A percentile compares a stretch with the other conserved stretches of the same genome.
These are phyloP conservation scores for Druon quercuslanigerum DNA, from an alignment of 1,140 invertebrate genomes.

Conservation along the genomic window DNA sequence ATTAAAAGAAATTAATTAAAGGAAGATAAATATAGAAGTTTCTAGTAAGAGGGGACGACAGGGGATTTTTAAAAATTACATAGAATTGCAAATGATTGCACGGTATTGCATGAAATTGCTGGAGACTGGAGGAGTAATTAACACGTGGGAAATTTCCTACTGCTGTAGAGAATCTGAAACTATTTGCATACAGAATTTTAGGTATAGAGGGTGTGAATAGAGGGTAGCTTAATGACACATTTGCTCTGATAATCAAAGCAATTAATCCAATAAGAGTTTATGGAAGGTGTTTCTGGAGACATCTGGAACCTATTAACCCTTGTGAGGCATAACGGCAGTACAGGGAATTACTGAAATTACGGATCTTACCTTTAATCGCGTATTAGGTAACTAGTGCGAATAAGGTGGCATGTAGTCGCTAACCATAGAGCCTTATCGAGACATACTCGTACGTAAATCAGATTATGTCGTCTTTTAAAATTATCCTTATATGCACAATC, in stretches of 20 bases:
- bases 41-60: too few species aligned
- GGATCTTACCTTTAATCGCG: slow-evolving; percentile 10
- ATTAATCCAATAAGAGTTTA: background rate
- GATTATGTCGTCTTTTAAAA: slow-evolving; percentile 11
- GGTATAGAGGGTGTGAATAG: too few species aligned
- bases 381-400: slow-evolving; percentile 25
- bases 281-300: background rate
- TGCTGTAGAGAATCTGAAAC: too few species aligned
- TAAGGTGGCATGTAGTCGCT: slow-evolving; percentile 13
- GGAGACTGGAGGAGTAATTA: too few species aligned
- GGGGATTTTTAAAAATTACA: too few species aligned
- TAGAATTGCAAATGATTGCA: too few species aligned
- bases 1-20: too few species aligned
- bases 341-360: slow-evolving; percentile 26
- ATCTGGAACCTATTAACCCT: slow-evolving; percentile 21
- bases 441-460: slow-evolving; percentile 28
- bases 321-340: background rate
- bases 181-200: too few species aligned
- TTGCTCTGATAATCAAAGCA: background rate
- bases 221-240: background rate
- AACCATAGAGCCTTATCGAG: slow-evolving; percentile 7
- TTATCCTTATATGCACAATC: background rate
- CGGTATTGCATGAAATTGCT: too few species aligned
- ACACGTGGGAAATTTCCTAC: too few species aligned
- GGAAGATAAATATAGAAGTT: too few species aligned